Percentiles rank a stretch among this genome's conserved stretches.
Conservation (phyloP, 2,113 vertebrate genomes). For the Apodemus sylvaticus region DNA sequence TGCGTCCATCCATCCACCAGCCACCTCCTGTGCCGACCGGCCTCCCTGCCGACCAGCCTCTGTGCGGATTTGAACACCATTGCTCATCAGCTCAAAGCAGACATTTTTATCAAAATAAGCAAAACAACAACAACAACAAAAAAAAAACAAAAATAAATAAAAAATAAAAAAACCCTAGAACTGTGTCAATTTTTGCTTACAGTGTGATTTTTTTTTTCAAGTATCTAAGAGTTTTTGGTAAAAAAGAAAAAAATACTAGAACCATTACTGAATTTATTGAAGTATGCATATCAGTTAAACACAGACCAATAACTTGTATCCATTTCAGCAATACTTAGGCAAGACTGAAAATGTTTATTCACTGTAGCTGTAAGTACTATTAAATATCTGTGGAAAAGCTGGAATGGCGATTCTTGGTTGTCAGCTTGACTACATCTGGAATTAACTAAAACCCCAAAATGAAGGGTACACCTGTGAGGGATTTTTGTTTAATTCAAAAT, state of each 20-base stretch:
- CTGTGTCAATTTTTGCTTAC: neutral
- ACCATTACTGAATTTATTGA: neutral
- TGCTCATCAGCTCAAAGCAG: neutral
- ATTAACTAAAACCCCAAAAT: neutral
- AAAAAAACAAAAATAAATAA: too few relatives aligned
- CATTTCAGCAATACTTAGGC: neutral
- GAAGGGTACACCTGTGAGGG: neutral
- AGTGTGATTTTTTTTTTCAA: neutral
- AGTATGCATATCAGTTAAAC: neutral
- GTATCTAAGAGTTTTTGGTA: neutral
- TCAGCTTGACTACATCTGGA: neutral
- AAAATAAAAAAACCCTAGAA: neutral
- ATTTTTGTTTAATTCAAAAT: neutral
- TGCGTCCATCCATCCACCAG: fast-evolving
- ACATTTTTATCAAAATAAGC: neutral
- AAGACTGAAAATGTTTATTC: neutral
- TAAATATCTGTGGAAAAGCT: neutral
- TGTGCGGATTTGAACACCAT: neutral
- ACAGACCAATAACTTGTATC: neutral
- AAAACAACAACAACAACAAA: too few relatives aligned
- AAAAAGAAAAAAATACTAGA: neutral
- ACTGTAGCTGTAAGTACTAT: neutral
- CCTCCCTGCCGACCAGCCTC: neutral
- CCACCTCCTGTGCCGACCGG: neutral
- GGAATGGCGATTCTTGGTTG: neutral